Evolutionary conservation across 2,888 invertebrate species (phyloP).

Genomic region (Thalpophila matura): DNA sequence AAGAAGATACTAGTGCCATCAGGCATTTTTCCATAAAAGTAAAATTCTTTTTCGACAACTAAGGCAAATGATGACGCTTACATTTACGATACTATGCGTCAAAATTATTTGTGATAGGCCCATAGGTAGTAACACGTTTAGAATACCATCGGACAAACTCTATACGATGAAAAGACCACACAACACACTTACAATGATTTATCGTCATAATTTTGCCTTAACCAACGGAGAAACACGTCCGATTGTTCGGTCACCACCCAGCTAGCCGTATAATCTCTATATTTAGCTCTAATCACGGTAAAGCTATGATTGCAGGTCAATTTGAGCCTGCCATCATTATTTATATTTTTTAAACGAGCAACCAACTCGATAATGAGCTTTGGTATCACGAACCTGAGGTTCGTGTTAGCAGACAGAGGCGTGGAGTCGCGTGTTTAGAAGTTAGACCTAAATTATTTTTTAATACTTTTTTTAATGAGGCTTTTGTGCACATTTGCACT

Average conservation of each 20-base stretch:
- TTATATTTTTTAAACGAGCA: constrained; percentile 88
- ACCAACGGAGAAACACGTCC: constrained; percentile 37
- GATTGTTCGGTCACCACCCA: constrained; percentile 59
- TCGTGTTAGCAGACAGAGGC: constrained; percentile 65
- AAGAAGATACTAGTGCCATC: no score
- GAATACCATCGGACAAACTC: no score
- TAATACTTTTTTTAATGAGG: no score
- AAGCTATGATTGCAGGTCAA: constrained; percentile 87
- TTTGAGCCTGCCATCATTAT: constrained; percentile 84
- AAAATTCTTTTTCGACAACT: no score
- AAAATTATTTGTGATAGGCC: no score
- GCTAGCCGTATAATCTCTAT: constrained; percentile 82
- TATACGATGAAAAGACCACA: constrained; percentile 33
- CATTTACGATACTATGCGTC: no score
- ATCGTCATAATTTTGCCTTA: constrained; percentile 36
- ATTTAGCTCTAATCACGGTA: constrained; percentile 85
- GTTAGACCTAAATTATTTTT: background rate
- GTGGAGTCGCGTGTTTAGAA: constrained; percentile 62
- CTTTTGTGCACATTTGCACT: no score
- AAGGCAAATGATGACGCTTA: no score
- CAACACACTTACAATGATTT: constrained; percentile 33
- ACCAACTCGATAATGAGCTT: constrained; percentile 88
- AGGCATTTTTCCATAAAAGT: no score
- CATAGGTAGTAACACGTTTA: no score
- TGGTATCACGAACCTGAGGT: constrained; percentile 79